Conservation (phyloP, 2,113 vertebrate species). For the Oostethus manadensis region DNA sequence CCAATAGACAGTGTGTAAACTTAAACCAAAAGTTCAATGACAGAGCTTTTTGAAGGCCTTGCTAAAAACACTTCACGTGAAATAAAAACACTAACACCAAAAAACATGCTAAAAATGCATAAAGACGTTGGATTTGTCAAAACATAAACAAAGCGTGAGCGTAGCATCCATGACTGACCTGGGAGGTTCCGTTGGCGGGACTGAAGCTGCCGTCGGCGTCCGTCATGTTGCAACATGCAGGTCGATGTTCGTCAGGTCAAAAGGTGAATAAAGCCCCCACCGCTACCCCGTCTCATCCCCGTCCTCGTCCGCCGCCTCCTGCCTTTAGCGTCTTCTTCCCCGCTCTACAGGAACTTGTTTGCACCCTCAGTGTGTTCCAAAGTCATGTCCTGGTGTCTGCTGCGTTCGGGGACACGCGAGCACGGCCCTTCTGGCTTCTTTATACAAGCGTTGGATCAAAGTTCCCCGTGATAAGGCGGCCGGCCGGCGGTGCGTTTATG, state of each 20-base stretch:
- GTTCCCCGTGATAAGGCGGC: slow-evolving; percentile 66
- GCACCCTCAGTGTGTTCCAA: neutral
- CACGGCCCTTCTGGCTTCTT: slow-evolving; percentile 34
- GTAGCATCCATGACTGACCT: slow-evolving; percentile 37
- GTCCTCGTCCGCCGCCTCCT: neutral
- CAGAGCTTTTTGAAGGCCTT: too few relatives aligned
- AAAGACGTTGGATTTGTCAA: neutral
- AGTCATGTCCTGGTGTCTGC: slow-evolving; percentile 3
- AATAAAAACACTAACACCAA: too few relatives aligned
- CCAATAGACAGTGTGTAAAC: too few relatives aligned
- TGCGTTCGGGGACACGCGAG: neutral
- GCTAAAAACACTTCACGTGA: too few relatives aligned
- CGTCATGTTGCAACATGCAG: slow-evolving; percentile 36
- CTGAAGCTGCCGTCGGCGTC: slow-evolving; percentile 22
- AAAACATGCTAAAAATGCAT: neutral
- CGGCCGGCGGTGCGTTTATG: slow-evolving; percentile 48
- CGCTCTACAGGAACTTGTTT: neutral
- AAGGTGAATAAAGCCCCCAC: slow-evolving; percentile 21
- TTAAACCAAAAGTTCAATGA: too few relatives aligned
- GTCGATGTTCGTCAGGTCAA: slow-evolving; percentile 16
- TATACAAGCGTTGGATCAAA: slow-evolving; percentile 67
- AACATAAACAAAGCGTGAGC: neutral
- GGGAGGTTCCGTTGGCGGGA: slow-evolving; percentile 13
- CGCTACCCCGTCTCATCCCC: too few relatives aligned
- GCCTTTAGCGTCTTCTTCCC: neutral